phyloP scores from a whole-genome alignment of 2,888 invertebrate genomes.

The Aradus depressus region DNA sequence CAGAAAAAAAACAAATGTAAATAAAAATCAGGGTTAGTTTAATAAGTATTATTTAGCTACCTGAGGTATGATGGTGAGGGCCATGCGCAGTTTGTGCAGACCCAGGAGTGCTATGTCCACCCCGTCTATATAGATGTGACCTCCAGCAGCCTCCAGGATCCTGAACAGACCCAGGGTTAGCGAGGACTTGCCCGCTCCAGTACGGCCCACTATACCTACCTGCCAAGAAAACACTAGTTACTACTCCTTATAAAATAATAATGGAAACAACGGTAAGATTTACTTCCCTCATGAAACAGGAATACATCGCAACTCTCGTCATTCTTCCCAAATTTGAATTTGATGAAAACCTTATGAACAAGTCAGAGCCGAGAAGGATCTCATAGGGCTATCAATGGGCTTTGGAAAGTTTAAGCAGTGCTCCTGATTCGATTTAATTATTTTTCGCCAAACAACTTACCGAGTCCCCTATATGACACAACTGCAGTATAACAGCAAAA shows the following conservation, averaged over 20 bases:
- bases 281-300: not conserved
- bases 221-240: slow-evolving; percentile 26
- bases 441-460: too few species aligned
- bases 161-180: slow-evolving; percentile 78
- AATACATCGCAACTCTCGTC: slow-evolving; percentile 62
- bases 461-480: too few species aligned
- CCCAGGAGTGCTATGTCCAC: slow-evolving; percentile 70
- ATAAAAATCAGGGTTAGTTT: too few species aligned
- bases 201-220: slow-evolving; percentile 79
- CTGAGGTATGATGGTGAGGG: slow-evolving; percentile 28
- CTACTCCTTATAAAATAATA: too few species aligned
- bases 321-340: slow-evolving; percentile 68
- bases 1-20: too few species aligned
- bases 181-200: slow-evolving; percentile 86
- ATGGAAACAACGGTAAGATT: not conserved
- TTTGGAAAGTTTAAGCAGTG: too few species aligned
- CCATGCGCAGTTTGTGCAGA: slow-evolving; percentile 68
- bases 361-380: too few species aligned
- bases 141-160: slow-evolving; percentile 73
- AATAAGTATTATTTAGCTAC: too few species aligned
- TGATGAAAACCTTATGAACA: too few species aligned
- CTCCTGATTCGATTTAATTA: too few species aligned
- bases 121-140: slow-evolving; percentile 72
- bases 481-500: too few species aligned
- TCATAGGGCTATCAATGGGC: too few species aligned